Base-by-base conservation (phyloP, 2,797 vertebrate genomes). In the Pipistrellus kuhlii region DNA sequence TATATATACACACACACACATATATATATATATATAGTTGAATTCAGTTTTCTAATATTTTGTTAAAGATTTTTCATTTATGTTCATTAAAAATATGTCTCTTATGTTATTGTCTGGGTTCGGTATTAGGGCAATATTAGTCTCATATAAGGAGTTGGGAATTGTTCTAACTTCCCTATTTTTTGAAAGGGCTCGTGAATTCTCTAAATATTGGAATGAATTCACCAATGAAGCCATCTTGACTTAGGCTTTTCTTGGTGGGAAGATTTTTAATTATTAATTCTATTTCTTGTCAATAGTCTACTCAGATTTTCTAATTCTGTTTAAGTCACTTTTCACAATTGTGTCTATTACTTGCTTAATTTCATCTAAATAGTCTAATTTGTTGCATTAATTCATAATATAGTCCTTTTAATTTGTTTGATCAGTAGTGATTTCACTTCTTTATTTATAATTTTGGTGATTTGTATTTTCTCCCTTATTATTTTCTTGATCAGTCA, bases 401-500 rank as follows among this genome's bases (percentile, higher is more conserved):
- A 64, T 85, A 41, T 71, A 77, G 27, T 78, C 13, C 5, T 88
- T 71, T 88, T 72, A 46, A 48, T 41, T 85, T 92, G 6, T 66
- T 30, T 38, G 38, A 8, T 86, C 41, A 91, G 2, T 59, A 21
- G 20, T 73, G 6, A 68, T 80, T 92, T 94, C 6, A 72, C 30
- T 9, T 80, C 23, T 88, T 75, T 73, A 68, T 75, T 81, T 30
- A 51, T n/a, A 73, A 69, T 32, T 44, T 81, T 68, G 5, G 7
- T 48, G 81, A 73, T 62, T 82, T 81, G 10, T 46, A 21, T 62
- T 89, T 93, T 69, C 62, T 51, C 48, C 27, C 41, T 75, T 44
- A 73, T 68, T 92, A 75, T 68, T 92, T 59, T 86, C 64, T 82
- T 62, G 38, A 68, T 80, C 38, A 46, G 44, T 81, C 81, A 90